phyloP scores from a whole-genome alignment of 2,797 vertebrate genomes.

The Platalea minor region DNA sequence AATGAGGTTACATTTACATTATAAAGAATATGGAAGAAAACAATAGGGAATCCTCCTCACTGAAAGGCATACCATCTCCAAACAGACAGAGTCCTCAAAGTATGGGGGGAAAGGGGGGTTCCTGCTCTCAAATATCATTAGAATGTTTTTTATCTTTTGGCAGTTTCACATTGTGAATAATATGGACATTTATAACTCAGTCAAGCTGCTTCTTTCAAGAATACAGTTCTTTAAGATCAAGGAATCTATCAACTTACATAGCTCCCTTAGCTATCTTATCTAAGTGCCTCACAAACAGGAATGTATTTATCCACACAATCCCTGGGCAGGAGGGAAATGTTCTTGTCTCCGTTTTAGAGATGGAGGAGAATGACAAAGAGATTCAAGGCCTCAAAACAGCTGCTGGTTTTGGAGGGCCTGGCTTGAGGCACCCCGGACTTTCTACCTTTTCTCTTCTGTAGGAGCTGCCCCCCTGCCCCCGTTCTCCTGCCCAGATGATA shows the following conservation, averaged over 20 bases:
- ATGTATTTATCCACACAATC: constrained; percentile 21
- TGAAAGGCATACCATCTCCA: constrained; percentile 49
- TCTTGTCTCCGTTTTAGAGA: constrained; percentile 33
- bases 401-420: not conserved
- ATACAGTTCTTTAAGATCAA: constrained; percentile 57
- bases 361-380: constrained; percentile 1
- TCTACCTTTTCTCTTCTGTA: not conserved
- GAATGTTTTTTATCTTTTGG: constrained; percentile 55
- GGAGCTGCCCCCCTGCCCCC: not conserved
- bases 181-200: constrained; percentile 45
- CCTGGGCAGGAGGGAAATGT: not conserved
- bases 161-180: constrained; percentile 52
- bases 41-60: constrained; percentile 64
- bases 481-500: not conserved
- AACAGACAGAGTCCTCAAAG: constrained; percentile 48
- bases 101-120: constrained; percentile 23
- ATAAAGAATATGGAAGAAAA: constrained; percentile 64
- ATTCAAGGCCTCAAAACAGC: not conserved
- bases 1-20: constrained; percentile 65
- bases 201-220: constrained; percentile 50
- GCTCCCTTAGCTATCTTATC: constrained; percentile 54
- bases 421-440: not conserved
- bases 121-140: constrained; percentile 57
- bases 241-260: constrained; percentile 54
- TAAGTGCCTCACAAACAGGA: constrained; percentile 49